Evolutionary conservation across 37 sponge, comb jelly and placozoan genomes (phyloP), one percentile per base, ranked within the genome.

Genomic region (Spongilla lacustris): DNA sequence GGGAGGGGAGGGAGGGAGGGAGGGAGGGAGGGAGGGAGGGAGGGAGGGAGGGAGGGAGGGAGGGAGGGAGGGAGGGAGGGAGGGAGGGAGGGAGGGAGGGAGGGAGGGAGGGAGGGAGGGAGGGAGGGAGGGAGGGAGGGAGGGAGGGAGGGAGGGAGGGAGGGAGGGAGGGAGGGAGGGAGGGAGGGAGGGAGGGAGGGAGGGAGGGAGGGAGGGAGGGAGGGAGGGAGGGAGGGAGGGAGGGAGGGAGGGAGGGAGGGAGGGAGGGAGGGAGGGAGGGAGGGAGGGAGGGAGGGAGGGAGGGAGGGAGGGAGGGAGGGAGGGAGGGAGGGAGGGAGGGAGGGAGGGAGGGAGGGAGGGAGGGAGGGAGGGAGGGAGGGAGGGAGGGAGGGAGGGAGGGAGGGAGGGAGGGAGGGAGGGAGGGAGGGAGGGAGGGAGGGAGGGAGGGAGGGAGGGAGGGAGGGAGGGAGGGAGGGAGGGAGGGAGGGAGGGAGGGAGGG

Each of bases 261-360:
- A 38, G 36, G 77, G 41, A 24, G 6, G 38, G 41, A 38, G 21
- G 41, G 23, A 35, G 41, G 77, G 3, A 2, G 78, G n/a, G 50
- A 8, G 50, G 67, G 1, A 36, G 48, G 41, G 72, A 27, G 48
- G 48, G 72, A 36, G 71, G 26, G n/a, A 78, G 48, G 49, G 41
- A n/a, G 72, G 8, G 46, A 71, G 82, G 72, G 82, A 22, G 38
- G 72, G 72, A n/a, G 14, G 72, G 46, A 46, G 38, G 72, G n/a
- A 38, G 27, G 72, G 46, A n/a, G 82, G 0, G 82, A 38, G 72
- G 68, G 68, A 28, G 33, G 68, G 36, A 81, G 68, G 68, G 11
- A 1, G 58, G 4, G 11, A 58, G 14, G 19, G 1, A 1, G 12
- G 58, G 19, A 14, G 58, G 21, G 11, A 1, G 58, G 21, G 58